These are phyloP conservation scores for Sialia sialis DNA, from an alignment of 2,113 vertebrate species.

Conservation along the genomic window DNA sequence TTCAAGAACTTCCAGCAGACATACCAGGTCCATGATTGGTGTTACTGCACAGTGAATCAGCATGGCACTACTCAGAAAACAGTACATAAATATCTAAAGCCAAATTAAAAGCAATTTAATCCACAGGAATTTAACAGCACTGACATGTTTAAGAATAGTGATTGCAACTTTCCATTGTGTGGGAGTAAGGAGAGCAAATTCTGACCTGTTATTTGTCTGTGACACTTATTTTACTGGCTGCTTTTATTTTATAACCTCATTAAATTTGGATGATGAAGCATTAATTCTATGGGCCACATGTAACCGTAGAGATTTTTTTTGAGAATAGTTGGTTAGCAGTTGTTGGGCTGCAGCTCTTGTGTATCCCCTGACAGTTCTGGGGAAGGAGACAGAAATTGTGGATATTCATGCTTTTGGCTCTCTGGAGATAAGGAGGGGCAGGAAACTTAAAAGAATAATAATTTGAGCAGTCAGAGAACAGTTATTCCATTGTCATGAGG, in stretches of 20 bases:
- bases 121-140: slow-evolving; percentile 34
- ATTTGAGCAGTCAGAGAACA: background rate
- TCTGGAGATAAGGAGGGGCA: background rate
- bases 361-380: background rate
- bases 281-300: slow-evolving; percentile 33
- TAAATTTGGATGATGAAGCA: slow-evolving; percentile 46
- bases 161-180: slow-evolving; percentile 35
- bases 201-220: slow-evolving; percentile 38
- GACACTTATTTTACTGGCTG: slow-evolving; percentile 45
- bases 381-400: background rate
- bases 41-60: background rate
- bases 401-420: background rate
- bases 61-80: slow-evolving; percentile 12
- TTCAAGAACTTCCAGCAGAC: background rate
- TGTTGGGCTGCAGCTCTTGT: background rate
- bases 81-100: slow-evolving; percentile 38
- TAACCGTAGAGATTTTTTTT: background rate
- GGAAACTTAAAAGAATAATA: background rate
- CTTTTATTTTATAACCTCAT: slow-evolving; percentile 59
- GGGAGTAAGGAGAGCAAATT: background rate
- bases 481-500: background rate
- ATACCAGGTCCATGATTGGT: background rate
- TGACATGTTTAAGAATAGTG: slow-evolving; percentile 5
- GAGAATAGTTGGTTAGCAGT: background rate
- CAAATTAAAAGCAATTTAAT: slow-evolving; percentile 53